A percentile compares a stretch with the other conserved stretches of the same genome.
These are phyloP conservation scores for Pristionchus exspectatus DNA, from an alignment of 2,888 invertebrate species.

Conservation along the genomic window DNA sequence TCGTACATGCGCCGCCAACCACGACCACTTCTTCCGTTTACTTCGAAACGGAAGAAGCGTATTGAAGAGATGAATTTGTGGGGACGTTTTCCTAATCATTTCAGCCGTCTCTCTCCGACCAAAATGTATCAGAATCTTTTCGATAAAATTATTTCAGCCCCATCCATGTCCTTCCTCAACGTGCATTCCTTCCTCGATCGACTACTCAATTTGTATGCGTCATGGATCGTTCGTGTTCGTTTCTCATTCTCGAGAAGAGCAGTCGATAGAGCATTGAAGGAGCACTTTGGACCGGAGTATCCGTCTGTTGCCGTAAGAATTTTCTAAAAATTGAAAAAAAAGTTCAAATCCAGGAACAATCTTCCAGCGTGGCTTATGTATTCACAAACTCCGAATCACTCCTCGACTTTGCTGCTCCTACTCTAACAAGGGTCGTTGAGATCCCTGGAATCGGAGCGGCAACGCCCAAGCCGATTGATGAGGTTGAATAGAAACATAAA, in stretches of 20 bases:
- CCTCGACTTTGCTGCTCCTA: slow-evolving; percentile 46
- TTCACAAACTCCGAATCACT: slow-evolving; percentile 34
- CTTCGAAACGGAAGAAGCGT: no score
- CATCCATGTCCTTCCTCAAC: background rate
- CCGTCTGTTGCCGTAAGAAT: slow-evolving; percentile 3
- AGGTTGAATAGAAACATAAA: no score
- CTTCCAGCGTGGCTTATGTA: background rate
- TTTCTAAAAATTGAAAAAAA: background rate
- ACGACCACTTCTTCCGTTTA: no score
- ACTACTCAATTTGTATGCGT: background rate
- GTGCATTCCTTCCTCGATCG: slow-evolving; percentile 31
- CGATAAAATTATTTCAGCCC: background rate
- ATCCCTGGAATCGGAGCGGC: slow-evolving; percentile 47
- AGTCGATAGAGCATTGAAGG: background rate
- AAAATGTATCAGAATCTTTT: no score
- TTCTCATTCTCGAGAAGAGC: background rate
- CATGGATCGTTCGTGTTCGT: background rate
- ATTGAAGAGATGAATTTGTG: no score
- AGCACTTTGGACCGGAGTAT: slow-evolving; percentile 23
- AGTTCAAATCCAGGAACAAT: slow-evolving; percentile 35
- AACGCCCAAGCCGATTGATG: background rate
- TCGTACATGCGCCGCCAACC: no score
- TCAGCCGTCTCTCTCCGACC: no score
- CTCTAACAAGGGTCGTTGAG: background rate
- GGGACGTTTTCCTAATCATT: no score